A percentile compares a stretch with the other conserved stretches of the same genome.
phyloP scores from a whole-genome alignment of 2,113 vertebrate genomes.

The Hypomesus transpacificus region DNA sequence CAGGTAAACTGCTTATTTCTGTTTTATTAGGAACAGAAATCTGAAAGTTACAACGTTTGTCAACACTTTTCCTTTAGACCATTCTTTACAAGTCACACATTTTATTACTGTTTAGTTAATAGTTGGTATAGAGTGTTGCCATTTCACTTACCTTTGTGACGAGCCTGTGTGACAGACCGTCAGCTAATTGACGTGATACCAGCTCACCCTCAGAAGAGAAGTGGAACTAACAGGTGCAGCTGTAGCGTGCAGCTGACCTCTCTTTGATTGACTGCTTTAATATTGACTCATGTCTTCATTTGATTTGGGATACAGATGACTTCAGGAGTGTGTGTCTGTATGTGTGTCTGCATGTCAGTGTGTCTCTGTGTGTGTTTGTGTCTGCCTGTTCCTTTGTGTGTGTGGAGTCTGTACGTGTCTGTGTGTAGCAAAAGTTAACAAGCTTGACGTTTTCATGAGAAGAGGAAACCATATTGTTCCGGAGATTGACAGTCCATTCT shows the following conservation, averaged over 20 bases:
- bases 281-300: conserved; percentile 41
- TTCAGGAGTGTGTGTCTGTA: conserved; percentile 25
- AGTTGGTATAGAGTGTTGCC: too few relatives aligned
- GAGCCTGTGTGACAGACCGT: too few relatives aligned
- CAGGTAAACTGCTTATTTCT: too few relatives aligned
- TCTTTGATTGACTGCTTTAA: conserved; percentile 44
- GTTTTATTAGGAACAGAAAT: too few relatives aligned
- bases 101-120: too few relatives aligned
- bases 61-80: too few relatives aligned
- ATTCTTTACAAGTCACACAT: too few relatives aligned
- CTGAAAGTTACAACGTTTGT: too few relatives aligned
- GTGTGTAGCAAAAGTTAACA: not conserved
- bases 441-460: conserved; percentile 21
- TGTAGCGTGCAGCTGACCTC: not conserved
- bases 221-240: too few relatives aligned
- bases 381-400: conserved; percentile 5
- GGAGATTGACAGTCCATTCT: conserved; percentile 6
- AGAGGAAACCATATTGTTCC: conserved; percentile 51
- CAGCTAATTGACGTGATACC: too few relatives aligned
- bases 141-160: too few relatives aligned
- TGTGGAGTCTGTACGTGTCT: not conserved
- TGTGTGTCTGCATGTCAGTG: not conserved
- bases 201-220: too few relatives aligned
- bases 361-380: not conserved
- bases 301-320: not conserved